These are phyloP conservation scores for Hemiprocne comata DNA, from an alignment of 2,113 vertebrate genomes.

Conservation along the genomic window DNA sequence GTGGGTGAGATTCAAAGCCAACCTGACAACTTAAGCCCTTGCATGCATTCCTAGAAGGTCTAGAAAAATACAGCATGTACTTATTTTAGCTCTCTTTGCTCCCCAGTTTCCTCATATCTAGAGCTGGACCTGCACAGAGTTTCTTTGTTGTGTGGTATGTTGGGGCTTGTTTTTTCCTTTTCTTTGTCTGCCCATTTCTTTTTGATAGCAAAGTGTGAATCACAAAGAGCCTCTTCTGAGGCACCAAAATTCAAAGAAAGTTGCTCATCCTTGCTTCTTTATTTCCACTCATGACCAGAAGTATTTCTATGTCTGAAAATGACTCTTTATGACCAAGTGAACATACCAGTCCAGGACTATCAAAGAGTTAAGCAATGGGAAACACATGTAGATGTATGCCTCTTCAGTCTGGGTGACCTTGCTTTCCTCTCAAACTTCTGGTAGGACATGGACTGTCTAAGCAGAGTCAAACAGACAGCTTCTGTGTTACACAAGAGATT, in stretches of 20 bases:
- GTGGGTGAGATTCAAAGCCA: neutral
- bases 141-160: neutral
- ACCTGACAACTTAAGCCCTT: neutral
- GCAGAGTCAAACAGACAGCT: neutral
- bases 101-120: accelerated
- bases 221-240: neutral
- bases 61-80: neutral
- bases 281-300: neutral
- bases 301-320: neutral
- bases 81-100: neutral
- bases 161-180: neutral
- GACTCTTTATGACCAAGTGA: neutral
- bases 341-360: neutral
- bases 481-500: neutral
- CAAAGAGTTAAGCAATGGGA: neutral
- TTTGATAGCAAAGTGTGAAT: neutral
- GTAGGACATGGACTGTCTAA: neutral
- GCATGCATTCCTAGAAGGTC: neutral
- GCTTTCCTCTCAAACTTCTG: neutral
- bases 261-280: neutral
- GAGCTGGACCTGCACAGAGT: neutral
- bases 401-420: neutral
- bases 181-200: neutral
- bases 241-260: neutral
- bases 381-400: neutral